Evolutionary conservation across 2,888 invertebrate genomes (phyloP).

Genomic region (Exephanes ischioxanthus): DNA sequence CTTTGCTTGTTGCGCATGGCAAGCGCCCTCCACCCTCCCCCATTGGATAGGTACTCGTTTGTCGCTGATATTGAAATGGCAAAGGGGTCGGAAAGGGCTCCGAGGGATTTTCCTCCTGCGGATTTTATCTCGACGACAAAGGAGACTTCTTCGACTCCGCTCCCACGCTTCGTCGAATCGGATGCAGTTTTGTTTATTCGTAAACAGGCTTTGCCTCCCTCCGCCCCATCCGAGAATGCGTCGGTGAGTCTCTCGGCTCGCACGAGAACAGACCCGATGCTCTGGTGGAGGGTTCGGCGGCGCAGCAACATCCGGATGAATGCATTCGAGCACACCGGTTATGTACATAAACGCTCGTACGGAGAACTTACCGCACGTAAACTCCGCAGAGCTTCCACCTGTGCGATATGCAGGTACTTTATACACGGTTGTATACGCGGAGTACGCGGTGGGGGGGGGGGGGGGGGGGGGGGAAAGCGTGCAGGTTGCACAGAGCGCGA

Average conservation of each 20-base stretch:
- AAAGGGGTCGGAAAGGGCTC: slow-evolving; percentile 63
- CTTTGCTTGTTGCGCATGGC: slow-evolving; percentile 51
- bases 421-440: slow-evolving; percentile 18
- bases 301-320: slow-evolving; percentile 1
- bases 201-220: slow-evolving; percentile 63
- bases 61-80: slow-evolving; percentile 71
- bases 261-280: not conserved
- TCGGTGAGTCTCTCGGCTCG: slow-evolving; percentile 5
- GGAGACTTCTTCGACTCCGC: slow-evolving; percentile 27
- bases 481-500: not conserved
- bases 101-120: slow-evolving; percentile 61
- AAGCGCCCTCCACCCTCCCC: not conserved
- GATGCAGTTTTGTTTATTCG: slow-evolving; percentile 71
- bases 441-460: no score
- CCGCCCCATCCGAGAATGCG: not conserved
- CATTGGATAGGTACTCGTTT: slow-evolving; percentile 65
- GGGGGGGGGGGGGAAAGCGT: not conserved
- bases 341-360: slow-evolving; percentile 7
- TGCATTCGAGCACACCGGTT: slow-evolving; percentile 23
- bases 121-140: slow-evolving; percentile 43
- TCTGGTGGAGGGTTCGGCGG: not conserved
- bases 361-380: slow-evolving; percentile 33
- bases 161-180: slow-evolving; percentile 44
- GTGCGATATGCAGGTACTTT: slow-evolving; percentile 54
- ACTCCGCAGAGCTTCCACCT: slow-evolving; percentile 29